These are phyloP conservation scores for Sebastolobus altivelis DNA, from an alignment of 2,797 vertebrate species.

Conservation along the genomic window DNA sequence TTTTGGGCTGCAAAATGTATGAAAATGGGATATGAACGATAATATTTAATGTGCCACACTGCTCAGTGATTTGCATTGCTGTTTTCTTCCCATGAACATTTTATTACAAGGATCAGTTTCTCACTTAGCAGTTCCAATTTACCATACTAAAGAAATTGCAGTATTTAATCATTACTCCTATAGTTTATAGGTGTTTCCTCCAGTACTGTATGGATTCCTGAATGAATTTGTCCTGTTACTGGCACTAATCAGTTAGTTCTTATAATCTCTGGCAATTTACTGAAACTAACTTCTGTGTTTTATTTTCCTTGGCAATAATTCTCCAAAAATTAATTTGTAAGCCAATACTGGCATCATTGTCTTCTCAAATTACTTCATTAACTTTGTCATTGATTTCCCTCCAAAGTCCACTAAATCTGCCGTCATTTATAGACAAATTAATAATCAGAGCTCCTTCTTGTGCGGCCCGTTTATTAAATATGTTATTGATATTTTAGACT, in stretches of 20 bases:
- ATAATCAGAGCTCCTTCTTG: conserved; percentile 11
- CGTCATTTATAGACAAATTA: conserved; percentile 8
- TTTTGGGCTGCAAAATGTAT: not conserved
- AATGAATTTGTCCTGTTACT: not conserved
- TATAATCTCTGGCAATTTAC: conserved; percentile 4
- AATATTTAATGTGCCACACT: not conserved
- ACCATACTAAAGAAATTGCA: not conserved
- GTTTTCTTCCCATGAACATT: not conserved
- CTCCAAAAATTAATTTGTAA: not conserved
- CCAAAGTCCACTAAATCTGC: conserved; percentile 10
- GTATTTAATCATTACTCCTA: not conserved
- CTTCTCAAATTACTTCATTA: conserved; percentile 19
- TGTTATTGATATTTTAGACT: conserved; percentile 33
- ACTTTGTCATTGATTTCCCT: conserved; percentile 30
- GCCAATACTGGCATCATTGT: not conserved
- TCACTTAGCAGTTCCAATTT: not conserved
- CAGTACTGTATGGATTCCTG: not conserved
- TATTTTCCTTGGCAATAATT: conserved; percentile 1
- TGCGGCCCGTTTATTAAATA: conserved; percentile 10
- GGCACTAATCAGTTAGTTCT: not conserved
- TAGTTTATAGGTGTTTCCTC: not conserved
- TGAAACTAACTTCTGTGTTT: conserved; percentile 7
- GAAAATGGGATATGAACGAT: not conserved
- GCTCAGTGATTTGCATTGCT: not conserved
- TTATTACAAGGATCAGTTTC: not conserved